phyloP scores from a whole-genome alignment of 1,140 invertebrate species.

The Atta colombica region DNA sequence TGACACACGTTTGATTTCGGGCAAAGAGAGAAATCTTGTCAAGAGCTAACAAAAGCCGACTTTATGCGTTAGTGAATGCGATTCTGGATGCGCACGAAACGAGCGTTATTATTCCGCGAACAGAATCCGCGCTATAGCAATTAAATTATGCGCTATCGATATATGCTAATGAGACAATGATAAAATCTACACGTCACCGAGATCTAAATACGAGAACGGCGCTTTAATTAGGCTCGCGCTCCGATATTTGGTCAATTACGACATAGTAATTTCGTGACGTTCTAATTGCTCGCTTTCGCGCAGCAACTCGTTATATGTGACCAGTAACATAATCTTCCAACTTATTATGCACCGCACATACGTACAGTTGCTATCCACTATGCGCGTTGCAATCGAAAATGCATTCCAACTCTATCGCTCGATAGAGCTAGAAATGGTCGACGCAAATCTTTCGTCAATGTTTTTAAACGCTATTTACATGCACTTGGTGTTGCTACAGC shows the following conservation, averaged over 20 bases:
- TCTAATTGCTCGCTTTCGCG: conserved; percentile 36
- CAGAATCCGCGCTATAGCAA: background rate
- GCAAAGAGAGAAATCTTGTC: background rate
- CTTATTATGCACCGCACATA: conserved; percentile 25
- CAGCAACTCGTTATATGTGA: conserved; percentile 31
- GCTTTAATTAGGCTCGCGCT: conserved; percentile 46
- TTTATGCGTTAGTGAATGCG: background rate
- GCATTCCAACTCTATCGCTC: background rate
- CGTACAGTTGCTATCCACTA: background rate
- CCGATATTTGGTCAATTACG: conserved; percentile 41
- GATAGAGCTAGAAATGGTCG: background rate
- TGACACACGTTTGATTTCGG: background rate
- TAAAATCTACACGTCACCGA: conserved; percentile 24
- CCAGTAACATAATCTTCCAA: conserved; percentile 46
- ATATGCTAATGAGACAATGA: conserved; percentile 48
- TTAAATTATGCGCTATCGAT: conserved; percentile 19
- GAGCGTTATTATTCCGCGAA: background rate
- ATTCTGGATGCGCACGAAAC: background rate
- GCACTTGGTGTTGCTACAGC: background rate
- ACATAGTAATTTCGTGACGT: conserved; percentile 46
- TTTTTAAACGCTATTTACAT: conserved; percentile 34
- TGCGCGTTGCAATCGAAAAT: background rate
- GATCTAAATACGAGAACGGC: conserved; percentile 29
- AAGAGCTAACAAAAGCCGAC: background rate
- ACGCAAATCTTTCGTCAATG: conserved; percentile 15